Percentiles rank a stretch among this genome's conserved stretches.
These are phyloP conservation scores for Drosophila nigrodunni DNA, from an alignment of 1,140 invertebrate genomes.

Conservation along the genomic window DNA sequence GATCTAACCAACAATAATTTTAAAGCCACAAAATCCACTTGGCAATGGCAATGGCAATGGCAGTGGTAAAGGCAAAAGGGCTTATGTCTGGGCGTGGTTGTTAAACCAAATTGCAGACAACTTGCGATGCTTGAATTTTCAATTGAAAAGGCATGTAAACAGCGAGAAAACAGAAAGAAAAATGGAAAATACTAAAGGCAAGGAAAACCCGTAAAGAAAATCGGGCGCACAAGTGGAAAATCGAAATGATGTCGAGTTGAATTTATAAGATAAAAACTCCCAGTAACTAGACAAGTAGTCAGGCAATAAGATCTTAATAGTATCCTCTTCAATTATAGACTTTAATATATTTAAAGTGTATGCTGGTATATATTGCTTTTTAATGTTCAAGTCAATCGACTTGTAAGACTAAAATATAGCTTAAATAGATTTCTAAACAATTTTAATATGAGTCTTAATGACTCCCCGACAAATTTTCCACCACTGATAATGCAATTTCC, in stretches of 20 bases:
- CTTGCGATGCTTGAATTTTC: slow-evolving; percentile 62
- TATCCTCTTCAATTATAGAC: no score
- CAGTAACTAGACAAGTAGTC: no score
- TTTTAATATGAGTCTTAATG: no score
- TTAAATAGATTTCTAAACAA: no score
- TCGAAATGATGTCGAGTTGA: slow-evolving; percentile 39
- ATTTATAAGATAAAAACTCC: background rate
- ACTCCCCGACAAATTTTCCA: background rate
- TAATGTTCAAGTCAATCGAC: no score
- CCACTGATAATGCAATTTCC: background rate
- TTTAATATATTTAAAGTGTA: no score
- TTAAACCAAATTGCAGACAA: slow-evolving; percentile 68
- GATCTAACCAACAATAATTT: slow-evolving; percentile 75
- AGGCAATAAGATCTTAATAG: no score
- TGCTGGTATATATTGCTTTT: no score
- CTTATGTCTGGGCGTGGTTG: slow-evolving; percentile 52
- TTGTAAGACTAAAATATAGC: no score
- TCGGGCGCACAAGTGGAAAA: slow-evolving; percentile 70
- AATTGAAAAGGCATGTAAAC: slow-evolving; percentile 55
- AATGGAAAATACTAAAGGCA: background rate
- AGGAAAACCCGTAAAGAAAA: slow-evolving; percentile 30
- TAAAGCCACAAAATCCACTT: slow-evolving; percentile 68
- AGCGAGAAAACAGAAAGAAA: slow-evolving; percentile 32
- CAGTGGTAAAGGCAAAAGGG: background rate
- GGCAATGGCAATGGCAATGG: background rate